Percentiles rank a stretch among this genome's conserved stretches.
Evolutionary conservation across 1,140 invertebrate species (phyloP).

Genomic region (Idris sp.): DNA sequence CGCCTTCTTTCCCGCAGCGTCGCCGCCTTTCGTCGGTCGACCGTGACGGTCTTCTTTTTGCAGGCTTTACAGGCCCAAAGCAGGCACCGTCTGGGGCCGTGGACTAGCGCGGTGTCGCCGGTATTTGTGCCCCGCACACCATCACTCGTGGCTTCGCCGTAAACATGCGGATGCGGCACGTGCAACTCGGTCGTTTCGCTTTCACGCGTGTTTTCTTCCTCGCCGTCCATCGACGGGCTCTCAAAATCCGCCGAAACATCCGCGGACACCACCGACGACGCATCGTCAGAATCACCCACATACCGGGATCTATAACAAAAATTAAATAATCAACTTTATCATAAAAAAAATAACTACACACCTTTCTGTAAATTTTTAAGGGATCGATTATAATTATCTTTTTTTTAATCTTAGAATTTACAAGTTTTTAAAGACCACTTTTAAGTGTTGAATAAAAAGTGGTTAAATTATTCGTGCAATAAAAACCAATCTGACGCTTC

Average conservation of each 20-base stretch:
- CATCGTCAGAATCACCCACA: slow-evolving; percentile 72
- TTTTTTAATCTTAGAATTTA: too few species aligned
- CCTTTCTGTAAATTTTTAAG: too few species aligned
- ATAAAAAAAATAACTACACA: too few species aligned
- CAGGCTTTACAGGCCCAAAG: slow-evolving; percentile 98
- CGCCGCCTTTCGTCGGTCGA: slow-evolving; percentile 96
- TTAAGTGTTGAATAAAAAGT: too few species aligned
- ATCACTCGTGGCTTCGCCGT: slow-evolving; percentile 56
- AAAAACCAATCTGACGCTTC: too few species aligned
- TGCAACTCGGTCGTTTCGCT: slow-evolving; percentile 69
- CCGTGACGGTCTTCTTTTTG: slow-evolving; percentile 95
- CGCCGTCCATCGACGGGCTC: slow-evolving; percentile 70
- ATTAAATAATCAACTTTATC: not conserved
- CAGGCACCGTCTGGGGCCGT: slow-evolving; percentile 86
- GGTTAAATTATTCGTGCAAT: too few species aligned
- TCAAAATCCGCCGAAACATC: slow-evolving; percentile 73
- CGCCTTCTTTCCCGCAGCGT: slow-evolving; percentile 94
- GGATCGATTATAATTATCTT: too few species aligned
- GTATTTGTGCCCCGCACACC: not conserved
- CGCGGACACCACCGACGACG: slow-evolving; percentile 71
- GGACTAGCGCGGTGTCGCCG: slow-evolving; percentile 30
- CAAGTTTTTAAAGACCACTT: too few species aligned
- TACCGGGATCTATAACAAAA: slow-evolving; percentile 66
- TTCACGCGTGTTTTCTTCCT: slow-evolving; percentile 68
- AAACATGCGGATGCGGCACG: slow-evolving; percentile 74